phyloP scores from a whole-genome alignment of 2,113 vertebrate species.

The Coturnix japonica region DNA sequence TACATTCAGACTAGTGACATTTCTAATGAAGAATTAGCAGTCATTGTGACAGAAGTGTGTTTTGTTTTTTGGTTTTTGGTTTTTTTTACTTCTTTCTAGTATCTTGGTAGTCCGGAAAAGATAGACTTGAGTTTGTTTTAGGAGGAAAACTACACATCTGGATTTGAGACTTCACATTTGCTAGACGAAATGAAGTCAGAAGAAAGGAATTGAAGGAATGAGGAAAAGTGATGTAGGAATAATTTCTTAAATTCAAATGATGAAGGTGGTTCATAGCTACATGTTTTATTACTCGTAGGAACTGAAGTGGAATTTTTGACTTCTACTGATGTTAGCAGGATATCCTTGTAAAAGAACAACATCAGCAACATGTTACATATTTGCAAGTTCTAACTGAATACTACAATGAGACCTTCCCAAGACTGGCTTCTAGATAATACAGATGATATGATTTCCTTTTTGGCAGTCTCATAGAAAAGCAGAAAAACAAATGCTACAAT shows the following conservation, averaged over 20 bases:
- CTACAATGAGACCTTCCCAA: background rate
- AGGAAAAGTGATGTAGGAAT: background rate
- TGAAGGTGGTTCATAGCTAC: background rate
- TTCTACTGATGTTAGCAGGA: background rate
- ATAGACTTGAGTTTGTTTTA: background rate
- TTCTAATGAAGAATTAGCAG: background rate
- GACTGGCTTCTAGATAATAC: background rate
- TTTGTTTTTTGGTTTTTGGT: no score
- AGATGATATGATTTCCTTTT: slow-evolving; percentile 33
- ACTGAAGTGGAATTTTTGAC: slow-evolving; percentile 6
- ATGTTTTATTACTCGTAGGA: background rate
- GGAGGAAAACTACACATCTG: background rate
- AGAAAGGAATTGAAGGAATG: background rate
- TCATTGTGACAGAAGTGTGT: accelerated
- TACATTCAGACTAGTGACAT: background rate
- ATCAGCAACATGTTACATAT: background rate
- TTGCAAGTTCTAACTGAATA: background rate
- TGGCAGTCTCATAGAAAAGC: background rate
- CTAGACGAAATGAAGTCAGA: background rate
- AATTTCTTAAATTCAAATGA: background rate
- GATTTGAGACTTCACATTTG: background rate
- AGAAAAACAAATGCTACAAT: background rate
- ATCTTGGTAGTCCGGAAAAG: background rate
- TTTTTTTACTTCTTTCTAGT: background rate
- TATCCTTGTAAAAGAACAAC: background rate